phyloP scores from a whole-genome alignment of 2,113 vertebrate species.

The Gadus macrocephalus region DNA sequence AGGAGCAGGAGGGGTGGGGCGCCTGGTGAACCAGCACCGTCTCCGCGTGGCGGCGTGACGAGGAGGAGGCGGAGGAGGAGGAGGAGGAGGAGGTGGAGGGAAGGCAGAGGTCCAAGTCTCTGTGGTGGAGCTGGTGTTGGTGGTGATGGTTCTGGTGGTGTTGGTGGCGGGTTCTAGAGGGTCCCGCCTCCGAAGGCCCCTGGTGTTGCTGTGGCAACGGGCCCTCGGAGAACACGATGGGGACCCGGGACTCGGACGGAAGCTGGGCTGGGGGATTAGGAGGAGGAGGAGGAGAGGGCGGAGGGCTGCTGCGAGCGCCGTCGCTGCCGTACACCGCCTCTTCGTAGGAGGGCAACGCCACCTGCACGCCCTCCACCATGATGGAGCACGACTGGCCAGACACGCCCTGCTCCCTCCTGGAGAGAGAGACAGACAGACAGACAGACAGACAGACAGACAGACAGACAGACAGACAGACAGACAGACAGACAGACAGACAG shows the following conservation, averaged over 20 bases:
- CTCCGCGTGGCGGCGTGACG: conserved; percentile 78
- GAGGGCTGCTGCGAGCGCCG: conserved; percentile 64
- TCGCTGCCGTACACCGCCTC: conserved; percentile 93
- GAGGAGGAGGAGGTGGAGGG: conserved; percentile 77
- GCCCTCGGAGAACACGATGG: conserved; percentile 91
- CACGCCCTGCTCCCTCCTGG: conserved; percentile 90
- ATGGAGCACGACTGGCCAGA: conserved; percentile 90
- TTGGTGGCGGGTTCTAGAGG: conserved; percentile 57
- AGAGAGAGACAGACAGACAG: conserved; percentile 4
- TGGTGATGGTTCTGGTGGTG: conserved; percentile 31
- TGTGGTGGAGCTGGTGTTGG: conserved; percentile 38
- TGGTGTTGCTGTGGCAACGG: conserved; percentile 54
- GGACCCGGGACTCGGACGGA: conserved; percentile 81
- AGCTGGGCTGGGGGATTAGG: conserved; percentile 55
- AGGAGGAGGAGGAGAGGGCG: conserved; percentile 49
- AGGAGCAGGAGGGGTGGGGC: conserved; percentile 71
- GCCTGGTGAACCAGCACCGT: conserved; percentile 91
- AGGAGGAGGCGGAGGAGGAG: conserved; percentile 62
- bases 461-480: too few relatives aligned
- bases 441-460: conserved; percentile 2
- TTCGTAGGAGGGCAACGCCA: conserved; percentile 93
- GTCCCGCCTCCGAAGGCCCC: conserved; percentile 70
- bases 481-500: too few relatives aligned
- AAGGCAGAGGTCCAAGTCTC: conserved; percentile 73
- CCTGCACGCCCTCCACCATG: conserved; percentile 95